Base-by-base conservation (phyloP, 2,113 vertebrate species). In the Chionis minor region DNA sequence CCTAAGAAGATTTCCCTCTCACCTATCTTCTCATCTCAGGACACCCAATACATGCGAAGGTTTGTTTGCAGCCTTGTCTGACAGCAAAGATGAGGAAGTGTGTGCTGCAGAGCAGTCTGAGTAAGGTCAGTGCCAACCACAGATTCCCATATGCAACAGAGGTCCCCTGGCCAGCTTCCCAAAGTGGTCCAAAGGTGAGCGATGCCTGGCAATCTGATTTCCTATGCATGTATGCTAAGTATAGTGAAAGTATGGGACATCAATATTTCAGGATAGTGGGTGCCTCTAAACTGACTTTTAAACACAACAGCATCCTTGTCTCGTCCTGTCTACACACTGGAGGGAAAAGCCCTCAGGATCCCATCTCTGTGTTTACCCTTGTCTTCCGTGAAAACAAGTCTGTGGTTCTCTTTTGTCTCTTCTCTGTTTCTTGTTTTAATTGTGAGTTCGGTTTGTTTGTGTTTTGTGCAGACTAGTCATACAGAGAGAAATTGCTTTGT, bases 281-380 rank as follows among this genome's bases (percentile, higher is more conserved):
- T 73, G 14, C 24, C 89, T 92, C 33, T 61, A 58, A 83, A 78
- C 3, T 1, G 4, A 69, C 7, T 33, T 87, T 84, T 65, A 88
- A 87, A 74, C 10, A 54, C 21, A 62, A 66, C 1, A n/a, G 26
- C 14, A 65, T 62, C 45, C 14, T 87, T 61, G 6, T 28, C 24
- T 61, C 5, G 0, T 47, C 14, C 15, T 71, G 2, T 33, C 4
- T 4, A 9, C 23, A 24, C 0, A 3, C 4, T 54, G 7, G 32
- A 82, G 24, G 6, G 6, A 79, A 90, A 82, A 61, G 4, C 11
- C 11, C 35, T 55, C 33, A 54, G 26, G 14, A 28, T 65, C 8
- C 14, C 52, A 8, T 21, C 33, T 69, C 61, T 23, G 22, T 74
- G 27, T 38, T 87, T 82, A 54, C 4, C 6, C 73, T 52, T 81